Evolutionary conservation across 2,888 invertebrate species (phyloP).

Genomic region (Tuta absoluta): DNA sequence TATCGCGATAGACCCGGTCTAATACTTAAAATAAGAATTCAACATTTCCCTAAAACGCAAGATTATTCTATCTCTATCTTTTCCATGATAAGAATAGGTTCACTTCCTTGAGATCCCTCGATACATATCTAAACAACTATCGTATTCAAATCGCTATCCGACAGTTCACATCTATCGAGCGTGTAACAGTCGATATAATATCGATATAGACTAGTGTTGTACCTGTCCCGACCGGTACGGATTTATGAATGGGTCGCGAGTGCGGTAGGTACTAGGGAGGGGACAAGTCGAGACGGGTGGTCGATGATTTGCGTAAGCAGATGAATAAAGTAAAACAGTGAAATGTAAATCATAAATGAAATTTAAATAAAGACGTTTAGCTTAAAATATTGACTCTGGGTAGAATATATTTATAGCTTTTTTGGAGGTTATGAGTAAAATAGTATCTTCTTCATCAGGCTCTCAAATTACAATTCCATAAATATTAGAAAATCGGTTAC

Average conservation of each 20-base stretch:
- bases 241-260: conserved; percentile 68
- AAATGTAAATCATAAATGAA: neutral
- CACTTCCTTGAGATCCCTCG: neutral
- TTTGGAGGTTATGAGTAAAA: too few relatives aligned
- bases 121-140: conserved; percentile 14
- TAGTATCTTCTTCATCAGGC: neutral
- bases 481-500: neutral
- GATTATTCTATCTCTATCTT: neutral
- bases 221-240: conserved; percentile 55
- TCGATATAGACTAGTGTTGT: conserved; percentile 60
- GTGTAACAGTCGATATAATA: conserved; percentile 28
- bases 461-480: neutral
- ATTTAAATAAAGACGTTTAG: neutral
- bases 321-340: neutral
- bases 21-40: conserved; percentile 1
- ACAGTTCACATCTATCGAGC: conserved; percentile 39
- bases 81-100: conserved; percentile 11
- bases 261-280: conserved; percentile 60
- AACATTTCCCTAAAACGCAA: neutral
- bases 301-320: conserved; percentile 21
- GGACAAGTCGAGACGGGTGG: conserved; percentile 36
- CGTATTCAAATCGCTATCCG: conserved; percentile 21
- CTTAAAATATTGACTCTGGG: neutral
- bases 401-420: neutral
- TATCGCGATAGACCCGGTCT: too few relatives aligned